Evolutionary conservation across 2,113 vertebrate species (phyloP), one percentile per base, ranked within the genome.

Genomic region (Syngnathus floridae): DNA sequence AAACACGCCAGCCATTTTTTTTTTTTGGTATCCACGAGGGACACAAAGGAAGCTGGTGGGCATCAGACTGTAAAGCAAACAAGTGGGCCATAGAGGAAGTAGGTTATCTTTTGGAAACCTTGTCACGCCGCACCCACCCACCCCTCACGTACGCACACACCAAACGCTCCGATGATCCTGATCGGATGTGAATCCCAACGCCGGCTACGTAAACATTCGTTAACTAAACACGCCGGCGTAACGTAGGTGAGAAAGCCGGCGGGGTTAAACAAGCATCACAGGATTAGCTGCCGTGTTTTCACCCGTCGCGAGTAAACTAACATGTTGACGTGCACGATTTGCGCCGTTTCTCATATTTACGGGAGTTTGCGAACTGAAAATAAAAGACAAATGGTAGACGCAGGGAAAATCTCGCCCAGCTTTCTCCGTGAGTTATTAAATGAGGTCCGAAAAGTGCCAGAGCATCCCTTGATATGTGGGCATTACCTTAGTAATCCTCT

Each of bases 401-500:
- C 70, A 31, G 4, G 0, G 26, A 43, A 65, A 79, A 72, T 65
- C 62, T 74, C 64, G 19, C 63, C 36, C 38, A 66, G 67, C 64
- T 63, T 79, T 80, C 62, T 66, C 75, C 66, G 80, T 65, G 51
- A 75, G 67, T 82, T 79, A 81, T 77, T 80, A 72, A 72, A 71
- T 79, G 80, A 65, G 73, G 73, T 73, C 77, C 67, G 26, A 64
- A 73, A 84, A 87, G 77, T 82, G 66, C 73, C 43, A 19, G 76
- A 84, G 81, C 86, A 89, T 90, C 84, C 79, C 79, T 84, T 79
- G 69, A 87, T 86, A 84, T 66, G 48, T 70, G 71, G 79, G 84
- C 73, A 86, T 87, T 87, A 84, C 88, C 79, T 81, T 83, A 64
- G 81, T 90, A 90, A 90, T 90, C 87, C 88, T 89, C 86, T 89